phyloP scores from a whole-genome alignment of 2,888 invertebrate genomes.

The Drosophila merina region DNA sequence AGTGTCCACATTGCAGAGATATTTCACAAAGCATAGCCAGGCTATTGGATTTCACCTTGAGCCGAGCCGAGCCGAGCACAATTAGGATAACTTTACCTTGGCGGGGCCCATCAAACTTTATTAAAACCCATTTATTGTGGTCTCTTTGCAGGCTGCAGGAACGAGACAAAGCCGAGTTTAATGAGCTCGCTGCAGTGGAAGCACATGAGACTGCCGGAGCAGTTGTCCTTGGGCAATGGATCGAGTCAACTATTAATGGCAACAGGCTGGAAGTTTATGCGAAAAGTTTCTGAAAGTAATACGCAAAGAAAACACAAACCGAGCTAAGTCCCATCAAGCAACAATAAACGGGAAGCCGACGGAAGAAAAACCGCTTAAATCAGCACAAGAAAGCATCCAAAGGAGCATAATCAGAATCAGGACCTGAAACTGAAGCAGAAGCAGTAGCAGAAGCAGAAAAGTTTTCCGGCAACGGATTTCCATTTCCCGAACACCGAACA shows the following conservation, averaged over 20 bases:
- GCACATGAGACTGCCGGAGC: slow-evolving; percentile 49
- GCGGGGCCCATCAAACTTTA: slow-evolving; percentile 36
- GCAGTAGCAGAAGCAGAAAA: slow-evolving; percentile 24
- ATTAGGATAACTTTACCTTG: slow-evolving; percentile 31
- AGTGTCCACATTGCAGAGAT: slow-evolving; percentile 4
- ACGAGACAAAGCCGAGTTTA: slow-evolving; percentile 50
- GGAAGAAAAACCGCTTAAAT: slow-evolving; percentile 62
- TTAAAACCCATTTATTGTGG: slow-evolving; percentile 56
- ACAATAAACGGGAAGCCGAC: slow-evolving; percentile 54
- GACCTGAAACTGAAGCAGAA: slow-evolving; percentile 6
- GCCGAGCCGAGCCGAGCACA: slow-evolving; percentile 4
- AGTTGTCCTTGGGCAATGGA: slow-evolving; percentile 37
- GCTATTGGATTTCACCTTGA: slow-evolving; percentile 2
- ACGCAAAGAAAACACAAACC: slow-evolving; percentile 54
- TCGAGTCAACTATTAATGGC: slow-evolving; percentile 66
- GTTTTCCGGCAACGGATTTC: slow-evolving; percentile 39
- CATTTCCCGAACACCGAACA: slow-evolving; percentile 24
- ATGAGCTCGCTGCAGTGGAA: slow-evolving; percentile 52
- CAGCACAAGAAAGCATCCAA: slow-evolving; percentile 42
- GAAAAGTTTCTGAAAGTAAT: slow-evolving; percentile 72
- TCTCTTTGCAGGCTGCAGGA: slow-evolving; percentile 49
- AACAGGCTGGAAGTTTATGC: slow-evolving; percentile 71
- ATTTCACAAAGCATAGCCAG: neutral
- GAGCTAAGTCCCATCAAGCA: slow-evolving; percentile 36
- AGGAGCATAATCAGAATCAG: slow-evolving; percentile 1